Conservation (phyloP, 2,888 invertebrate genomes). For the Parapristionchus giblindavisi region DNA sequence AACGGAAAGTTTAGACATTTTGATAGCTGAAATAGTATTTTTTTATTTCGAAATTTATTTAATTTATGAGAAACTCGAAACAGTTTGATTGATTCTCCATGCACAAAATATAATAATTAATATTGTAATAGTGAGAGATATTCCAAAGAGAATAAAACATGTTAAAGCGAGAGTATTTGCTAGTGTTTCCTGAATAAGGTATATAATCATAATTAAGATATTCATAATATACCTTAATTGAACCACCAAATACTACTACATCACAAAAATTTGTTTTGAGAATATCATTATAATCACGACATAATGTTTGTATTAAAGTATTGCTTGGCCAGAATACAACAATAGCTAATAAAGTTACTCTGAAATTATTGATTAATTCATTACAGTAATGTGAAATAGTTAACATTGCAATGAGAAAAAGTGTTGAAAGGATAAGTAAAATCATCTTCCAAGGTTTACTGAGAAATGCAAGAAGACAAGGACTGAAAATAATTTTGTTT, state of each 20-base stretch:
- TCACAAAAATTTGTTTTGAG: slow-evolving; percentile 3
- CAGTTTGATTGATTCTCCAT: not conserved
- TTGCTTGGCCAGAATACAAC: not conserved
- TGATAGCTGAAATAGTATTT: slow-evolving; percentile 1
- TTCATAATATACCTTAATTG: not conserved
- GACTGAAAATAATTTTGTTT: slow-evolving; percentile 6
- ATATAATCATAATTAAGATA: not conserved
- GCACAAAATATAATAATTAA: not conserved
- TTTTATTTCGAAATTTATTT: not conserved
- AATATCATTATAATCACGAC: not conserved
- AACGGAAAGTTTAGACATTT: not conserved
- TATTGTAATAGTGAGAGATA: not conserved
- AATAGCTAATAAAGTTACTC: not conserved
- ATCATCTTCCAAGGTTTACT: not conserved
- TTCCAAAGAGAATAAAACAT: not conserved
- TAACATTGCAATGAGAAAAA: not conserved
- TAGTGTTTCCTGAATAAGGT: not conserved
- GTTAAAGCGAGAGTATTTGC: not conserved
- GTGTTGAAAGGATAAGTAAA: not conserved
- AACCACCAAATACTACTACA: slow-evolving; percentile 1
- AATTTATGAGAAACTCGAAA: not conserved
- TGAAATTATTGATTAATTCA: slow-evolving; percentile 14
- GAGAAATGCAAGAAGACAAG: not conserved
- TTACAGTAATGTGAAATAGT: not conserved
- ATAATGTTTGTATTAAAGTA: not conserved